phyloP scores from a whole-genome alignment of 2,113 vertebrate genomes.

The Zosterops borbonicus region DNA sequence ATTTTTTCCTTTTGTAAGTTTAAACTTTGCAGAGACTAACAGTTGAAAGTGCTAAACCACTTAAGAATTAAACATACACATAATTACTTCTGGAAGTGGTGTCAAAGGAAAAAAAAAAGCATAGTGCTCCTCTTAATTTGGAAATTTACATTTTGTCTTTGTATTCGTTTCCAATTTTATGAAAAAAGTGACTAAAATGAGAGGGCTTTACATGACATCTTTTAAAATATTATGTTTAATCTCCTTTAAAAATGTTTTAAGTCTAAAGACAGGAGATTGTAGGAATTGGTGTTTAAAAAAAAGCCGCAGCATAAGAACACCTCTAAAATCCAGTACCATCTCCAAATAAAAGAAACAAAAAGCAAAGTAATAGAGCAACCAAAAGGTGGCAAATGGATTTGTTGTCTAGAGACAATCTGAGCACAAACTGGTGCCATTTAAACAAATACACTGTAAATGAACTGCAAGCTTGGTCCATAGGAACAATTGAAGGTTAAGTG shows the following conservation, averaged over 20 bases:
- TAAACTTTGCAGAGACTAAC: conserved; percentile 4
- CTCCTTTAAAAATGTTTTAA: background rate
- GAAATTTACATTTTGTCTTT: conserved; percentile 18
- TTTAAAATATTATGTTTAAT: background rate
- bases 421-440: background rate
- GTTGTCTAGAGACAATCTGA: background rate
- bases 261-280: background rate
- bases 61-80: conserved; percentile 22
- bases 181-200: conserved; percentile 6
- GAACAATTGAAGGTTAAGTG: background rate
- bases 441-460: background rate
- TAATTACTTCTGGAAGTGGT: conserved; percentile 34
- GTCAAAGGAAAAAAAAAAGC: background rate
- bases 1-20: background rate
- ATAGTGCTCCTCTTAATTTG: background rate
- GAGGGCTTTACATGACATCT: background rate
- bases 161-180: conserved; percentile 9
- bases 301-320: background rate
- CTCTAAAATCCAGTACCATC: background rate
- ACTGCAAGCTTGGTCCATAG: background rate
- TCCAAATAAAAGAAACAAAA: background rate
- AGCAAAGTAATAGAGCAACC: background rate
- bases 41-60: conserved; percentile 38
- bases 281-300: background rate
- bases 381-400: background rate